Evolutionary conservation across 2,888 invertebrate genomes (phyloP), one percentile per base, ranked within the genome.

Genomic region (Thyatira batis): DNA sequence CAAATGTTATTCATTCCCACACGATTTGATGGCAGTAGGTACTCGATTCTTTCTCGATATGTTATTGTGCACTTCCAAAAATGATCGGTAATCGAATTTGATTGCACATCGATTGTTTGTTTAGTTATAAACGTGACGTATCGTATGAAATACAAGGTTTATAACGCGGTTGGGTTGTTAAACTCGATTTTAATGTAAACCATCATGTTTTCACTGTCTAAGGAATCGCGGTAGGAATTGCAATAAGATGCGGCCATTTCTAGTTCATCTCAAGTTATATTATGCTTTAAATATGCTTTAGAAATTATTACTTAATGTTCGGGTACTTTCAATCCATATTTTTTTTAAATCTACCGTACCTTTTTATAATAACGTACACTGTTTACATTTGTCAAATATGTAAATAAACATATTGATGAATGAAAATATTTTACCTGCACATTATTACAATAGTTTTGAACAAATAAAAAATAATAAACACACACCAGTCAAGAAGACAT

Each of bases 401-500:
- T 67, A 68, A 58, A 39, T 39, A 39, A 39, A 39, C 39, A 39
- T 23, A n/a, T 10, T 27, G 48, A 27, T 48, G 20, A 48, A 27
- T 28, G 25, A 45, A 45, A 23, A 45, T 30, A 30, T 39, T 39
- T 39, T 17, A n/a, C n/a, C n/a, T 6, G 1, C 1, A n/a, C 17
- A 8, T 8, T 39, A 13, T n/a, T 13, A 56, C 49, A 28, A 10
- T 43, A 27, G 58, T 52, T 55, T 59, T 56, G 67, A 71, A 68
- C 72, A 65, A n/a, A 63, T 70, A 72, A 59, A 71, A 78, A 73
- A 71, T 55, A 75, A 78, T 78, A 58, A 64, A 63, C 82, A 92
- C 92, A 85, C 88, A 92, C 92, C 92, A 81, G 84, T 92, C 90
- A 91, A 90, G 87, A 89, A 85, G 87, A 92, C 90, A 92, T 92